Conservation (phyloP, 2,113 vertebrate genomes). For the Prunella fulvescens region DNA sequence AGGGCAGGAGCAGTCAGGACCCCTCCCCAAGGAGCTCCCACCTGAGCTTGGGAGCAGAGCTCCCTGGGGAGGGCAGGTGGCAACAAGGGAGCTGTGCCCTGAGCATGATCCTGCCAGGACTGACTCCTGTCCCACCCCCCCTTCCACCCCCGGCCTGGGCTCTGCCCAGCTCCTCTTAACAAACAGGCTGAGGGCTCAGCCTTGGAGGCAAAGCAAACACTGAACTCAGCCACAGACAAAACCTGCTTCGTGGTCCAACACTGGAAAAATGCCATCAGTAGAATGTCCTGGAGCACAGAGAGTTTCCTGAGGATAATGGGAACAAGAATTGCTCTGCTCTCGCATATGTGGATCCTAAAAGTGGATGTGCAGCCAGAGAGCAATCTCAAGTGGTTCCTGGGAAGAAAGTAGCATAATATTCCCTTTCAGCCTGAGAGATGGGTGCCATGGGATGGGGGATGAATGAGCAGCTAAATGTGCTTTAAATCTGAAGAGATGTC, state of each 20-base stretch:
- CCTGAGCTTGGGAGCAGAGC: neutral
- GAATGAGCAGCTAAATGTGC: neutral
- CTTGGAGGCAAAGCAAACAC: neutral
- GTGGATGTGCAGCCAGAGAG: neutral
- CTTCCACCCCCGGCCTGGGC: neutral
- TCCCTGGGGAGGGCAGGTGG: neutral
- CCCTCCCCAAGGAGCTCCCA: neutral
- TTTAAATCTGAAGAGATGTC: neutral
- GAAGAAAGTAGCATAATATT: neutral
- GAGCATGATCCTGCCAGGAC: rapidly evolving
- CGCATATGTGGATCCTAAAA: neutral
- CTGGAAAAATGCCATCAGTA: neutral
- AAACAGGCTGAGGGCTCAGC: neutral
- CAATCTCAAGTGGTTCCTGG: neutral
- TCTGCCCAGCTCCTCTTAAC: neutral
- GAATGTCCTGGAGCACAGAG: neutral
- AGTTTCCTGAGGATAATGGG: neutral
- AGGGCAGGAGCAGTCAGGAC: neutral
- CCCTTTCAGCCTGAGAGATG: neutral
- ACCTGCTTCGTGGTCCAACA: neutral
- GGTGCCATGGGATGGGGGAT: neutral
- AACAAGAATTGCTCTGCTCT: neutral
- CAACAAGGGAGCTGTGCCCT: neutral
- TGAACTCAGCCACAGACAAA: neutral
- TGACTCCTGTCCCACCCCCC: neutral